Percentiles rank a stretch among this genome's conserved stretches.
Conservation (phyloP, 2,113 vertebrate species). For the Zosterops pallidus region DNA sequence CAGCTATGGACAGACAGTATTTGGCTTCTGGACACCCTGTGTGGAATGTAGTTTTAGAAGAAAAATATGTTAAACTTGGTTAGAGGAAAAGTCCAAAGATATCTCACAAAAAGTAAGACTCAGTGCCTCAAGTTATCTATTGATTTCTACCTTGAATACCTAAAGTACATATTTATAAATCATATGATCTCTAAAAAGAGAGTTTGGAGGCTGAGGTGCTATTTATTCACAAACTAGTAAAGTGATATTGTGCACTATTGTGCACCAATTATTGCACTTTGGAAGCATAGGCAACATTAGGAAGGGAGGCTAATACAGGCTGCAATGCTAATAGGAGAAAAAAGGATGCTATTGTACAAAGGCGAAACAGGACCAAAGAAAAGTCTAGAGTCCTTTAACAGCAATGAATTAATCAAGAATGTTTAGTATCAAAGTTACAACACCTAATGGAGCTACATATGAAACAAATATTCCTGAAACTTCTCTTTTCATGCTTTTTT, state of each 20-base stretch:
- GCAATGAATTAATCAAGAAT: not conserved
- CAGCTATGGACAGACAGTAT: not conserved
- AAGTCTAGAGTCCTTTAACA: not conserved
- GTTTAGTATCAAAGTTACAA: not conserved
- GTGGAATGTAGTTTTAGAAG: not conserved
- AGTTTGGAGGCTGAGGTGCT: not conserved
- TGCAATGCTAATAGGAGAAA: not conserved
- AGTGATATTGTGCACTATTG: not conserved
- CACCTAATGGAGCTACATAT: not conserved
- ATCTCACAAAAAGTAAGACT: not conserved
- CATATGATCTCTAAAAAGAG: not conserved
- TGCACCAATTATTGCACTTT: not conserved
- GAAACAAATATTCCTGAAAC: not conserved
- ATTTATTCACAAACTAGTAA: not conserved
- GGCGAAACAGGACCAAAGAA: not conserved
- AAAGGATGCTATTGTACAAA: not conserved
- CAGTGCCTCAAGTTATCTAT: not conserved
- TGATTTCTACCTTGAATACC: not conserved
- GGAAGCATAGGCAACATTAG: not conserved
- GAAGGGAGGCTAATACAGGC: not conserved
- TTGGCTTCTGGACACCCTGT: not conserved
- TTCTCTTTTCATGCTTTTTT: not conserved
- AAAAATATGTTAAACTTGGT: not conserved
- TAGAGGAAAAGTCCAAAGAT: not conserved
- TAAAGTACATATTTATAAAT: not conserved